Evolutionary conservation across 1,140 invertebrate species (phyloP).

Genomic region (Elysia chlorotica): DNA sequence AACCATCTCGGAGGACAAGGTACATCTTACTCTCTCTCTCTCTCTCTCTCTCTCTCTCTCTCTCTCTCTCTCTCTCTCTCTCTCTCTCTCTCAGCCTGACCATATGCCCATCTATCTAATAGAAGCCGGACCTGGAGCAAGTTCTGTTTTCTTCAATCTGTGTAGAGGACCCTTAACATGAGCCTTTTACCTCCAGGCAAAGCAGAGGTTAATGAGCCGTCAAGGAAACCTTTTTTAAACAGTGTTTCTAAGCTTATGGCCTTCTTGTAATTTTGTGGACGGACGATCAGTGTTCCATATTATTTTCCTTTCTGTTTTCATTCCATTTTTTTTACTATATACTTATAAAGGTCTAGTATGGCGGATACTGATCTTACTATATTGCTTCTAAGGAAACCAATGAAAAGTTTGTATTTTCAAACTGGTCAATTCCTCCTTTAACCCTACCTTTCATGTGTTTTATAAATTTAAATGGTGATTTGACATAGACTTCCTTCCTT

Average conservation of each 20-base stretch:
- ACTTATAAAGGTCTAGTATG: no score
- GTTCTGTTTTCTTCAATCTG: background rate
- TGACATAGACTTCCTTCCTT: background rate
- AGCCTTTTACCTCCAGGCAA: background rate
- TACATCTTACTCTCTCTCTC: no score
- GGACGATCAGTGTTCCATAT: no score
- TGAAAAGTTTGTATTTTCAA: background rate
- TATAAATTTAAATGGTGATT: background rate
- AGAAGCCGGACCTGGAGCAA: background rate
- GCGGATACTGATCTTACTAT: background rate
- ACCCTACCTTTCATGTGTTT: background rate
- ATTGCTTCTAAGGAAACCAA: background rate
- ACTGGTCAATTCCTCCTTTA: background rate
- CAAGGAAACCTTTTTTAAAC: no score
- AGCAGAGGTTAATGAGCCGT: background rate
- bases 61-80: no score
- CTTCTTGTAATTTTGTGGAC: no score
- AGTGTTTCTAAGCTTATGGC: no score
- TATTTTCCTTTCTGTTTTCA: no score
- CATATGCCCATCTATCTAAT: background rate
- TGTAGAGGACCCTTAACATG: background rate
- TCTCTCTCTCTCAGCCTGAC: background rate
- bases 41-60: no score
- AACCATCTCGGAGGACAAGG: slow-evolving; percentile 66
- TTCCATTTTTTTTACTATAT: no score